These are phyloP conservation scores for Ctenoplectra terminalis DNA, from an alignment of 1,140 invertebrate genomes.

Conservation along the genomic window DNA sequence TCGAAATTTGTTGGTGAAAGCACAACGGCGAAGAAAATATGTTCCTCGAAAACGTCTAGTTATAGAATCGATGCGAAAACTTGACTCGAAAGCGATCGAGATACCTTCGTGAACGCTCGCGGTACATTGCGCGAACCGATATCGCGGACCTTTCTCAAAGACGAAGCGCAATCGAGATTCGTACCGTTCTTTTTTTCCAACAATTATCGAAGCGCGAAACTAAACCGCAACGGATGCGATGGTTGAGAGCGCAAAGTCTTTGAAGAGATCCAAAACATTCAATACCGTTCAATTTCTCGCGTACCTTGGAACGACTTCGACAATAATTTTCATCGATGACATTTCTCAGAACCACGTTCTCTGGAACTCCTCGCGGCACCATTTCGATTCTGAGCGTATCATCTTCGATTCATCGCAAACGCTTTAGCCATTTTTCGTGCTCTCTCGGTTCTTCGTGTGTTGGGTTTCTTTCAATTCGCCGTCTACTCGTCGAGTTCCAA, in stretches of 20 bases:
- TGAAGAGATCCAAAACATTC: background rate
- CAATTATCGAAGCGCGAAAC: background rate
- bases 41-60: background rate
- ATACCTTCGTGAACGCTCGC: too few species aligned
- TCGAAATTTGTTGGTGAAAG: background rate
- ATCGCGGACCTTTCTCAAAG: background rate
- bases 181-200: background rate
- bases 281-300: slow-evolving; percentile 8
- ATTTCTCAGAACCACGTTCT: slow-evolving; percentile 58
- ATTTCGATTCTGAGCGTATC: background rate
- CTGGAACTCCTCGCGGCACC: slow-evolving; percentile 19
- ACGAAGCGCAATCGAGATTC: background rate
- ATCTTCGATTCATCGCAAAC: slow-evolving; percentile 20
- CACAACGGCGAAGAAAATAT: background rate
- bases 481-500: background rate
- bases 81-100: background rate
- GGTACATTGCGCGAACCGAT: too few species aligned
- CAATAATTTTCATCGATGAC: slow-evolving; percentile 46
- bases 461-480: background rate
- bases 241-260: background rate
- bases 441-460: background rate
- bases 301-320: slow-evolving; percentile 40
- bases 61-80: background rate
- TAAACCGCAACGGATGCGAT: background rate
- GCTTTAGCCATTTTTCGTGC: background rate